These are phyloP conservation scores for Cetoscarus ocellatus DNA, from an alignment of 2,797 vertebrate genomes.

Conservation along the genomic window DNA sequence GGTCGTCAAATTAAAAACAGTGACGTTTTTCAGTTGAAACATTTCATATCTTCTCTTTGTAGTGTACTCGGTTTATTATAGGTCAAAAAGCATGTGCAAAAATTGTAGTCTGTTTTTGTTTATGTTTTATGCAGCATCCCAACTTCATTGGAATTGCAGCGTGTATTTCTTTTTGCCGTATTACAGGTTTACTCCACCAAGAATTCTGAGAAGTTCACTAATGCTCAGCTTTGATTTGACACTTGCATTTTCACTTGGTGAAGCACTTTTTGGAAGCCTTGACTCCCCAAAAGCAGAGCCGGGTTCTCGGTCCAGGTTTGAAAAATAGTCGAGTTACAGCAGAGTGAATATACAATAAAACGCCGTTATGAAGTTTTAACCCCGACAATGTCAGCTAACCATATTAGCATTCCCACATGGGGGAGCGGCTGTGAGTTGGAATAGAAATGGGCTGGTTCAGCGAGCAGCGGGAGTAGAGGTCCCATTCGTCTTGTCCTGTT, in stretches of 20 bases:
- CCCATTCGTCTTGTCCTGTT: conserved; percentile 84
- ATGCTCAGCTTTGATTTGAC: background rate
- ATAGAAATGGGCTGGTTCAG: conserved; percentile 78
- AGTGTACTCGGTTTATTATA: too few relatives aligned
- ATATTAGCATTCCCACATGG: conserved; percentile 76
- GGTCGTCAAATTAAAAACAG: too few relatives aligned
- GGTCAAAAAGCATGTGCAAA: too few relatives aligned
- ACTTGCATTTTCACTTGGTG: background rate
- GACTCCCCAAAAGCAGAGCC: background rate
- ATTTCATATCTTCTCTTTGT: too few relatives aligned
- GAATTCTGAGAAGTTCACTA: too few relatives aligned
- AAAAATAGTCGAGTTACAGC: conserved; percentile 12
- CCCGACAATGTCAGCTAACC: conserved; percentile 73
- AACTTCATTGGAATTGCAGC: too few relatives aligned
- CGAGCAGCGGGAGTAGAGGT: conserved; percentile 72
- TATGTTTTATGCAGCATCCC: too few relatives aligned
- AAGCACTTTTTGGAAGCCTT: background rate
- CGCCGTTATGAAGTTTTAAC: conserved; percentile 60
- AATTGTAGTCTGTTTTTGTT: too few relatives aligned
- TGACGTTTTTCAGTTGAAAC: too few relatives aligned
- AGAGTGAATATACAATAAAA: conserved; percentile 45
- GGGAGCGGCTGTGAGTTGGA: conserved; percentile 68
- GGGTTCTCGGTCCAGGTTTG: background rate
- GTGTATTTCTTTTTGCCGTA: too few relatives aligned
- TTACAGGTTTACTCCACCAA: too few relatives aligned